These are phyloP conservation scores for Dermatemys mawii DNA, from an alignment of 2,113 vertebrate genomes.

Conservation along the genomic window DNA sequence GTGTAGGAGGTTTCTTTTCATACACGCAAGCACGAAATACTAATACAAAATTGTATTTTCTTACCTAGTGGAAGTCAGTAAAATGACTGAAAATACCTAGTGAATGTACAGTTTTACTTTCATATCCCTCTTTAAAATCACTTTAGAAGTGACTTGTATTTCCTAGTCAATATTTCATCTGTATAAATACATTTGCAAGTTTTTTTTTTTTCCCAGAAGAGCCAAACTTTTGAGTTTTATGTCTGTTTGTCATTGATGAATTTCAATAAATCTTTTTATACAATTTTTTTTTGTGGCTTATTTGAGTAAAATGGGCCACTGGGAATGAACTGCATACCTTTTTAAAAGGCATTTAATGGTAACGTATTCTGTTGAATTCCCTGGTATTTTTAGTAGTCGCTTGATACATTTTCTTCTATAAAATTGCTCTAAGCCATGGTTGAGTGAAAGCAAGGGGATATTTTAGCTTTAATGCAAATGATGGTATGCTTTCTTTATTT, in stretches of 20 bases:
- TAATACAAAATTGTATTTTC: slow-evolving; percentile 83
- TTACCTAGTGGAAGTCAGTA: slow-evolving; percentile 80
- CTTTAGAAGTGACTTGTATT: slow-evolving; percentile 75
- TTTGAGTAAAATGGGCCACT: slow-evolving; percentile 71
- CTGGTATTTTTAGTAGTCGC: background rate
- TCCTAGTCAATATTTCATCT: slow-evolving; percentile 75
- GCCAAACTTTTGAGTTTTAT: slow-evolving; percentile 86
- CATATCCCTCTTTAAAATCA: slow-evolving; percentile 71
- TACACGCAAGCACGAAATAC: slow-evolving; percentile 78
- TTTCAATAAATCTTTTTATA: slow-evolving; percentile 97
- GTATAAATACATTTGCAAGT: slow-evolving; percentile 80
- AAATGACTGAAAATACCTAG: slow-evolving; percentile 77
- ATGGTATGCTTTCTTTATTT: accelerated
- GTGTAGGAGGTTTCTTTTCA: slow-evolving; percentile 70
- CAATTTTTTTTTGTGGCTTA: slow-evolving; percentile 80
- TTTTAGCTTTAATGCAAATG: background rate
- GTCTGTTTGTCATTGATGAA: slow-evolving; percentile 89
- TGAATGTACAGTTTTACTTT: slow-evolving; percentile 80
- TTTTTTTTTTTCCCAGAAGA: slow-evolving; percentile 80
- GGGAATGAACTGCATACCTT: background rate
- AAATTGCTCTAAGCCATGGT: background rate
- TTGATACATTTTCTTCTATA: background rate
- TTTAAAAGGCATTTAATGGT: background rate
- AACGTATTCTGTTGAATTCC: background rate
- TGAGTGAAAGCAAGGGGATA: background rate